Percentiles rank a stretch among this genome's conserved stretches.
Evolutionary conservation across 30 jellyfish, hydroid and myxozoan species (phyloP).

Genomic region (Sanderia malayensis): DNA sequence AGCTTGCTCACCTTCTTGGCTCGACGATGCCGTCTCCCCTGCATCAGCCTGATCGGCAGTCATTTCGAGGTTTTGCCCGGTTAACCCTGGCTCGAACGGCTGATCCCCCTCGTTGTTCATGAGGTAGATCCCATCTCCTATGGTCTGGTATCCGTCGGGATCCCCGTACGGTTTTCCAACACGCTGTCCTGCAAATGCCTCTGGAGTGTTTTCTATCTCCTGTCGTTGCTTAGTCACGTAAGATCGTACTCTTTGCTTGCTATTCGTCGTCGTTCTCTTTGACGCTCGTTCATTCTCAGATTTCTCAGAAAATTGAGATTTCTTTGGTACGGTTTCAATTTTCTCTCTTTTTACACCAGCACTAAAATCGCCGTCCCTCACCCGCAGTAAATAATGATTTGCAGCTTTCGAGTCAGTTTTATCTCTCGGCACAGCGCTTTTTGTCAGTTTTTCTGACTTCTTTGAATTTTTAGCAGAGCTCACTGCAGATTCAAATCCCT

Average conservation of each 20-base stretch:
- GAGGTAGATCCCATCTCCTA: slow-evolving; percentile 88
- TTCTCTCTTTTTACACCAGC: background rate
- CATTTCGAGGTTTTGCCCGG: slow-evolving; percentile 16
- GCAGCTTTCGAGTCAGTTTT: background rate
- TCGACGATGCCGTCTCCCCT: background rate
- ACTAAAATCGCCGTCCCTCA: background rate
- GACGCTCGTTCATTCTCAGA: background rate
- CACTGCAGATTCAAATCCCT: background rate
- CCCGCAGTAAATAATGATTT: background rate
- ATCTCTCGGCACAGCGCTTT: background rate
- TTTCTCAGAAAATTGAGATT: background rate
- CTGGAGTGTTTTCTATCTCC: slow-evolving; percentile 67
- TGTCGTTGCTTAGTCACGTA: slow-evolving; percentile 24
- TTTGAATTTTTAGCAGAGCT: background rate
- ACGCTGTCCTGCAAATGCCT: slow-evolving; percentile 41
- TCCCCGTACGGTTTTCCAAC: slow-evolving; percentile 91
- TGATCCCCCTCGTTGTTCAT: slow-evolving; percentile 61
- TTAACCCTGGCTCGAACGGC: slow-evolving; percentile 19
- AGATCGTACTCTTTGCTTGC: too few relatives aligned
- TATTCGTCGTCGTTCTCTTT: background rate
- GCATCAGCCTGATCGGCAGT: background rate
- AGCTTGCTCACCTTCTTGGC: background rate
- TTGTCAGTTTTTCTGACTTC: background rate
- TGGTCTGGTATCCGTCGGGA: slow-evolving; percentile 87
- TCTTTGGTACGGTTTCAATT: background rate